Conservation (phyloP, 2,113 vertebrate genomes). For the Trematocara macrostoma region DNA sequence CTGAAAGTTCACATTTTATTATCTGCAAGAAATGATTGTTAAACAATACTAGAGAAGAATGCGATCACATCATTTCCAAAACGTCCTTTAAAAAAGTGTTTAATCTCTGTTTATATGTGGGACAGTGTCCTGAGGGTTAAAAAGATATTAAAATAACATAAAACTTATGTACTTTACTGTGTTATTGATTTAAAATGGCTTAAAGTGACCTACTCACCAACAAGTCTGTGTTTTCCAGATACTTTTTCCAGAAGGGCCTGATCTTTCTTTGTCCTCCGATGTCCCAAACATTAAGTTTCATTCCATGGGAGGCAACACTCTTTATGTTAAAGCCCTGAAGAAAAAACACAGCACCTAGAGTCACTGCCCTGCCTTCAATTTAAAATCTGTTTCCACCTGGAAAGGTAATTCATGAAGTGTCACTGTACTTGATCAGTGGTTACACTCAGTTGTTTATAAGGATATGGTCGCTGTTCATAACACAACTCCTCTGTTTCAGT, state of each 20-base stretch:
- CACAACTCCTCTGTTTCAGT: not conserved
- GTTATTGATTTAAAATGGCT: not conserved
- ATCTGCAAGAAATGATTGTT: not conserved
- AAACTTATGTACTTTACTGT: not conserved
- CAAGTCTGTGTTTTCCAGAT: slow-evolving; percentile 81
- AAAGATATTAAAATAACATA: not conserved
- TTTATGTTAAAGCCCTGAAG: slow-evolving; percentile 85
- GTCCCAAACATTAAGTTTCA: slow-evolving; percentile 85
- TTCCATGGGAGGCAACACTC: slow-evolving; percentile 79
- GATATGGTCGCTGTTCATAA: not conserved
- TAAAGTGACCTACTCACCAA: slow-evolving; percentile 69
- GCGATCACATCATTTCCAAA: not conserved
- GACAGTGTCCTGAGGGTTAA: not conserved
- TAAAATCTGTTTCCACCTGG: not conserved
- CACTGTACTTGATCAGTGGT: not conserved
- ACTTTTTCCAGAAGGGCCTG: slow-evolving; percentile 82
- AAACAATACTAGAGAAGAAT: not conserved
- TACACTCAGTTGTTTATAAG: not conserved
- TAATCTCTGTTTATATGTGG: not conserved
- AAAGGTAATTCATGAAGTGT: not conserved
- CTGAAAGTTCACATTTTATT: not conserved
- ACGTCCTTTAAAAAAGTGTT: not conserved
- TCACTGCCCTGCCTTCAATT: not conserved
- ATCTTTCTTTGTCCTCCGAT: slow-evolving; percentile 84
- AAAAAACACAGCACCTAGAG: not conserved